These are phyloP conservation scores for Agonopterix arenella DNA, from an alignment of 2,888 invertebrate genomes.

Conservation along the genomic window DNA sequence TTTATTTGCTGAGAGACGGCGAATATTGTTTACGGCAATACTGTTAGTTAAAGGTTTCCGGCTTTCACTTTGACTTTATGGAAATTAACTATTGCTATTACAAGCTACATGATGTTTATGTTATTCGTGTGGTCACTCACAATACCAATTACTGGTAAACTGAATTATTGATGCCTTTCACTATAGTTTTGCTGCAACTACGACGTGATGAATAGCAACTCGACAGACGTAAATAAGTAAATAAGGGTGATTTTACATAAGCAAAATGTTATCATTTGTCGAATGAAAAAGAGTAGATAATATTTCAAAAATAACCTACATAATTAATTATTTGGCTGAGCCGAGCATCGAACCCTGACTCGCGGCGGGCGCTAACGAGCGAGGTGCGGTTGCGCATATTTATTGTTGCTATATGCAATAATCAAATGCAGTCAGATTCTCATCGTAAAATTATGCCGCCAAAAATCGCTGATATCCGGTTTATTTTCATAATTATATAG, in stretches of 20 bases:
- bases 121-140: no score
- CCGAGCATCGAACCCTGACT: slow-evolving; percentile 16
- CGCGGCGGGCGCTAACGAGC: slow-evolving; percentile 22
- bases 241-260: no score
- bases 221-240: no score
- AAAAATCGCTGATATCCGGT: slow-evolving; percentile 4
- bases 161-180: no score
- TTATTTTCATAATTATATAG: slow-evolving; percentile 9
- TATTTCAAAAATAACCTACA: slow-evolving; percentile 16
- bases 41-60: slow-evolving; percentile 32
- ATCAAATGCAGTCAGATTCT: slow-evolving; percentile 14
- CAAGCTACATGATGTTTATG: no score
- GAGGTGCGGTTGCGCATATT: slow-evolving; percentile 18
- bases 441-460: slow-evolving; percentile 6
- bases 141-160: no score
- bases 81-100: slow-evolving; percentile 21
- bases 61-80: slow-evolving; percentile 38
- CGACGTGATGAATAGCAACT: no score
- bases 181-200: no score
- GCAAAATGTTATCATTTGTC: slow-evolving; percentile 1
- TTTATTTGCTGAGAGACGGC: slow-evolving; percentile 55
- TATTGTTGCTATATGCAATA: slow-evolving; percentile 15
- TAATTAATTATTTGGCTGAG: slow-evolving; percentile 15
- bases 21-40: slow-evolving; percentile 54
- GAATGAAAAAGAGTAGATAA: slow-evolving; percentile 10